A percentile compares a stretch with the other conserved stretches of the same genome.
Evolutionary conservation across 2,888 invertebrate genomes (phyloP).

Genomic region (Aproaerema taeniolella): DNA sequence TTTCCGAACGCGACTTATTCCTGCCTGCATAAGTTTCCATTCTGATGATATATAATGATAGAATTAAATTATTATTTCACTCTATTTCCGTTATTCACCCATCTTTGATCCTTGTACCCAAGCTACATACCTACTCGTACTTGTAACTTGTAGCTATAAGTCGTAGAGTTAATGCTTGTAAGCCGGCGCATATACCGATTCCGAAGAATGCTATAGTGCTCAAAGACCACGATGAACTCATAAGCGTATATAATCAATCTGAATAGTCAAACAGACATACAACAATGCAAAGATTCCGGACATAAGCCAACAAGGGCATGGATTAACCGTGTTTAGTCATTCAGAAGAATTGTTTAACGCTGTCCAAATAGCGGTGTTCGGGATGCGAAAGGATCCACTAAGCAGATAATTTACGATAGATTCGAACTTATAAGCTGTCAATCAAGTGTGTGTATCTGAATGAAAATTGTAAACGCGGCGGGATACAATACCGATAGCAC

Average conservation of each 20-base stretch:
- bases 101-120: too few species aligned
- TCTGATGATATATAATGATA: too few species aligned
- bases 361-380: conserved; percentile 68
- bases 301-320: conserved; percentile 52
- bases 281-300: conserved; percentile 43
- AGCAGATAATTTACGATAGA: conserved; percentile 70
- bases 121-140: too few species aligned
- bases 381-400: conserved; percentile 60
- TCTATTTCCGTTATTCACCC: too few species aligned
- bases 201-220: too few species aligned
- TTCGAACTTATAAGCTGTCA: conserved; percentile 56
- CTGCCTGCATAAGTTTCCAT: too few species aligned
- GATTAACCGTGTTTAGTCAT: conserved; percentile 58
- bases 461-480: conserved; percentile 29
- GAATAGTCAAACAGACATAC: conserved; percentile 60
- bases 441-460: conserved; percentile 52
- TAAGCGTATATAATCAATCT: conserved; percentile 64
- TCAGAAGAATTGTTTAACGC: conserved; percentile 75
- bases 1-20: too few species aligned
- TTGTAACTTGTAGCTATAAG: too few species aligned
- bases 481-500: conserved; percentile 33
- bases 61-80: too few species aligned
- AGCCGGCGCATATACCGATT: too few species aligned
- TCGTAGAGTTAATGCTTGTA: too few species aligned
- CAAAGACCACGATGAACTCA: conserved; percentile 34